Conservation (phyloP, 1,140 invertebrate species). For the Rhopalosiphum maidis region DNA sequence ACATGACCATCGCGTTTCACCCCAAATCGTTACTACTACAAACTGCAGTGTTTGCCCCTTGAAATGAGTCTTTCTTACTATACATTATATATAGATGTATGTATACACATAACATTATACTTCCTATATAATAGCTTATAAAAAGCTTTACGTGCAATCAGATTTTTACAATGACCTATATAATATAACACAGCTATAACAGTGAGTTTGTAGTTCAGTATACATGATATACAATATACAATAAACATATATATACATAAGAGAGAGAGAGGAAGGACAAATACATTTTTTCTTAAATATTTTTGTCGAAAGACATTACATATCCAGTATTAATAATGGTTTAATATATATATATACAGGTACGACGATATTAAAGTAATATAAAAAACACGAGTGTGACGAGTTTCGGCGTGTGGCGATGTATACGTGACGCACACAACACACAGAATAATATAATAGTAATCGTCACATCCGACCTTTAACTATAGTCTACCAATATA, state of each 20-base stretch:
- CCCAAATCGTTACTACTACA: conserved; percentile 38
- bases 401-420: background rate
- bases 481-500: background rate
- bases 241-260: background rate
- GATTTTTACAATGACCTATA: conserved; percentile 9
- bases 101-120: background rate
- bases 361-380: background rate
- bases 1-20: conserved; percentile 45
- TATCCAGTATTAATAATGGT: background rate
- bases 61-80: background rate
- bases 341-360: background rate
- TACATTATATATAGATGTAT: background rate
- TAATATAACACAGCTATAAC: background rate
- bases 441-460: background rate
- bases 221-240: background rate
- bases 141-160: background rate
- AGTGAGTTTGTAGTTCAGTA: background rate
- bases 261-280: too few relatives aligned
- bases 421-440: background rate
- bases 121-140: background rate
- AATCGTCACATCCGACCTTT: background rate
- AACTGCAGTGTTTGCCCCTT: background rate
- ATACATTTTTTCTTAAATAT: background rate
- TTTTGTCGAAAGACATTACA: background rate
- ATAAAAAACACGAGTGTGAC: background rate